These are phyloP conservation scores for Ephestia elutella DNA, from an alignment of 1,140 invertebrate species.

Conservation along the genomic window DNA sequence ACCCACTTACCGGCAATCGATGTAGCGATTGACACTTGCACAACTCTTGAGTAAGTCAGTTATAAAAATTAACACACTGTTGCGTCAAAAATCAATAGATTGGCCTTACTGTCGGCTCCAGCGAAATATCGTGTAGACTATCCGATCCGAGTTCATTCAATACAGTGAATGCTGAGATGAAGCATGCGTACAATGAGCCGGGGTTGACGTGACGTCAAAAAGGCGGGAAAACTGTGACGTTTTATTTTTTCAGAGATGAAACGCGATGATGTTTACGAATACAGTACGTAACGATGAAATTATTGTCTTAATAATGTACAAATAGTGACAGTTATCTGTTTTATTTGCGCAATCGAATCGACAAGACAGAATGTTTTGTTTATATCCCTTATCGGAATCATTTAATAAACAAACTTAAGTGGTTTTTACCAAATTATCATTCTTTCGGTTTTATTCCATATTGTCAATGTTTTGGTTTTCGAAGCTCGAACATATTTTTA, in stretches of 20 bases:
- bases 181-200: conserved; percentile 50
- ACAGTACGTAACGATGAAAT: neutral
- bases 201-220: conserved; percentile 36
- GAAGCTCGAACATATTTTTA: too few relatives aligned
- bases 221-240: conserved; percentile 60
- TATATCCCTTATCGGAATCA: neutral
- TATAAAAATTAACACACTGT: conserved; percentile 43
- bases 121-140: conserved; percentile 31
- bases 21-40: conserved; percentile 30
- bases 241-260: conserved; percentile 33
- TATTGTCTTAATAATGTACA: neutral
- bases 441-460: too few relatives aligned
- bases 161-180: conserved; percentile 36
- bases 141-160: conserved; percentile 52
- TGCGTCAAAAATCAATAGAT: conserved; percentile 58
- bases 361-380: neutral
- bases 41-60: conserved; percentile 34
- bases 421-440: too few relatives aligned
- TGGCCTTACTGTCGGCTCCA: conserved; percentile 32
- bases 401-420: neutral
- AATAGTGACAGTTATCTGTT: neutral
- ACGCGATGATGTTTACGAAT: neutral
- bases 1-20: conserved; percentile 51
- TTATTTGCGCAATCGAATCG: neutral
- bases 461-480: too few relatives aligned